Evolutionary conservation across 2,888 invertebrate genomes (phyloP).

Genomic region (Acanthoscelides obtectus): DNA sequence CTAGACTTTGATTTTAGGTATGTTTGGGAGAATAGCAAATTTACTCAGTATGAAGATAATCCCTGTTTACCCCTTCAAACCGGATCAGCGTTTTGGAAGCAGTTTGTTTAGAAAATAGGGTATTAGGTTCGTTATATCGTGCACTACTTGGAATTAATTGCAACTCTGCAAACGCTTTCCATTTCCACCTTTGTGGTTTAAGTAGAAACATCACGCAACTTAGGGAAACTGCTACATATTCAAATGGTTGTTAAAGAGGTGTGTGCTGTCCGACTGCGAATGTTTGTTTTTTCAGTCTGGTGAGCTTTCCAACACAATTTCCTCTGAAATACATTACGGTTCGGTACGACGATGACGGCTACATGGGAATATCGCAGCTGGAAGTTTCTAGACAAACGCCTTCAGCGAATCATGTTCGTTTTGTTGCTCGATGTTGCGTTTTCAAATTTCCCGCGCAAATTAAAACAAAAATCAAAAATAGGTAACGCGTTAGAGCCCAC

Average conservation of each 20-base stretch:
- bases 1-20: too few relatives aligned
- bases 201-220: not conserved
- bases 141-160: not conserved
- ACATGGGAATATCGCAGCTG: not conserved
- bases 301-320: not conserved
- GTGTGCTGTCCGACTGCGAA: not conserved
- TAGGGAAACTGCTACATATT: not conserved
- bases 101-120: too few relatives aligned
- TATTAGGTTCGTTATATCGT: too few relatives aligned
- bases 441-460: too few relatives aligned
- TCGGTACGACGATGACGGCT: not conserved
- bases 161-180: not conserved
- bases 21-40: too few relatives aligned
- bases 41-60: too few relatives aligned
- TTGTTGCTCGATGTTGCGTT: too few relatives aligned
- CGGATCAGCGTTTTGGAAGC: too few relatives aligned
- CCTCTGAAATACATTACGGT: not conserved
- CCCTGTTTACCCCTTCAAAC: too few relatives aligned
- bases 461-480: too few relatives aligned
- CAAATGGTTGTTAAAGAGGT: not conserved
- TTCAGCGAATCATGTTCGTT: too few relatives aligned
- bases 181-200: not conserved
- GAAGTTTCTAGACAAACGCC: not conserved
- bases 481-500: too few relatives aligned
- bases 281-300: not conserved